These are phyloP conservation scores for Tiaroga cobitis DNA, from an alignment of 2,797 vertebrate species.

Conservation along the genomic window DNA sequence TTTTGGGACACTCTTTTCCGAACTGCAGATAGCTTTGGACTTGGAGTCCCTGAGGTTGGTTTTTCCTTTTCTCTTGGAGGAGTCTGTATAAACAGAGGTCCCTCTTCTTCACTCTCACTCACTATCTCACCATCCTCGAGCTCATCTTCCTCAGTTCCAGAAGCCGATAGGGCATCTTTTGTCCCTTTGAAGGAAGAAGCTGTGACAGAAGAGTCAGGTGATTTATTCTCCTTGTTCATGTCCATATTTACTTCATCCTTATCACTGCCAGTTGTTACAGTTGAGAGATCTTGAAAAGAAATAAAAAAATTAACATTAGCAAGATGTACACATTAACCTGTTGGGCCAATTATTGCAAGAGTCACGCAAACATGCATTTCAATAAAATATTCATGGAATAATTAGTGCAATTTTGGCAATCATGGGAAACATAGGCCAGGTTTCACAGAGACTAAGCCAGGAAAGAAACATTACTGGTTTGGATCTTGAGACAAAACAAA, in stretches of 20 bases:
- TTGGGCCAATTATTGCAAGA: neutral
- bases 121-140: constrained; percentile 94
- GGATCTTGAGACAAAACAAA: no score
- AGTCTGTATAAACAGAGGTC: constrained; percentile 56
- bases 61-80: constrained; percentile 63
- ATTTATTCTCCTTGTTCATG: constrained; percentile 94
- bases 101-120: constrained; percentile 84
- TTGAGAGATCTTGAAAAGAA: constrained; percentile 71
- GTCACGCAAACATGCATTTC: neutral
- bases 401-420: neutral
- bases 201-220: constrained; percentile 77
- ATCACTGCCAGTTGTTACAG: constrained; percentile 48
- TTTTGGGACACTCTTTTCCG: constrained; percentile 60
- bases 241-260: constrained; percentile 73
- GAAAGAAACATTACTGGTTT: no score
- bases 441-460: neutral
- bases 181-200: constrained; percentile 62
- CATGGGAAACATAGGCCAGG: neutral
- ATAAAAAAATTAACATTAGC: constrained; percentile 21
- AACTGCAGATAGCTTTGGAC: constrained; percentile 59
- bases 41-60: constrained; percentile 57
- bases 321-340: neutral
- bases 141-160: constrained; percentile 77
- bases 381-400: neutral
- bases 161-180: constrained; percentile 62